Evolutionary conservation across 2,113 vertebrate genomes (phyloP), one percentile per base, ranked within the genome.

Genomic region (Gallinago jamesoni): DNA sequence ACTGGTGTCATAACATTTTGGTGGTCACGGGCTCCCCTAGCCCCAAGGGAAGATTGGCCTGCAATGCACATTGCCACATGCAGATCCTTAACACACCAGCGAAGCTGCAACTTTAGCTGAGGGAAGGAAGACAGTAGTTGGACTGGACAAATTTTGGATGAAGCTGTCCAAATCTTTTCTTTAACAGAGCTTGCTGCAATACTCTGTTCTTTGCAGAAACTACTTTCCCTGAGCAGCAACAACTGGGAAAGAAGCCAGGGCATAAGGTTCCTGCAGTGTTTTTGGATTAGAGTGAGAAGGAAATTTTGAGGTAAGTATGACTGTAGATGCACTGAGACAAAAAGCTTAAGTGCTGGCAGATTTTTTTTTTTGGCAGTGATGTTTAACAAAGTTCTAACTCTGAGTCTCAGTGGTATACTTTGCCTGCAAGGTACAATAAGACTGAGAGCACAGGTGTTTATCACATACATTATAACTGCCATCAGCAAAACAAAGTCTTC

Each of bases 241-340:
- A 77, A 55, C 77, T 85, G 81, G 81, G 89, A 93, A 94, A 73
- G 78, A 76, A 87, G 87, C 53, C 93, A 91, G 60, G 33, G 12
- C 21, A 82, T 55, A 74, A 87, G 12, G 15, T 62, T 93, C 66
- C 69, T 57, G 57, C 53, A 66, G 66, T 68, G 39, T 19, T 89
- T 63, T 79, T 93, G 57, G 37, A 79, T 24, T 66, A 75, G 41
- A 83, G 18, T 25, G 20, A 60, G 11, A 17, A 72, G 17, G 33
- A 89, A 89, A 31, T 87, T 73, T 87, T 91, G 43, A 75, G 48
- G 27, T 64, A 85, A 77, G 12, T 75, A 53, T 8, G 30, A 56
- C 13, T 72, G 9, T 18, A 81, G 43, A 28, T 94, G 31, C 17
- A 79, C 33, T 48, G 31, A 95, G 35, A 77, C 28, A 84, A 87